Evolutionary conservation across 2,797 vertebrate genomes (phyloP), one percentile per base, ranked within the genome.

Genomic region (Pangasius djambal): DNA sequence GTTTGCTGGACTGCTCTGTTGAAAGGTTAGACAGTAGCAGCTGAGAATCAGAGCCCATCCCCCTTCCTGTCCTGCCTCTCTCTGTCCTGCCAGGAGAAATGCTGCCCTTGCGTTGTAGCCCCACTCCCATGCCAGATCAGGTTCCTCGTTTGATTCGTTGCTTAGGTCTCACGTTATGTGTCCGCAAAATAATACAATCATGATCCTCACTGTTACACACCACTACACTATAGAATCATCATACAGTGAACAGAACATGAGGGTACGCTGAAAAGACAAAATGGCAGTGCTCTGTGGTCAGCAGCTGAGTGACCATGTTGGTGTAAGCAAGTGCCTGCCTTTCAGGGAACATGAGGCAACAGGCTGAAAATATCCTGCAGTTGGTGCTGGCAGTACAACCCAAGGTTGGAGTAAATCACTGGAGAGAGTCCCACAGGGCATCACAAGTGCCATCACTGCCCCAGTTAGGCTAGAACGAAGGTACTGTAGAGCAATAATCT

Each of bases 351-450:
- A 93, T 93, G 94, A 94, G 92, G 94, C 94, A 95, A 96, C 95
- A 94, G 93, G 94, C 95, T 94, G 94, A 95, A 96, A 96, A 96
- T 95, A 96, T 94, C 95, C 93, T 91, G 92, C 95, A 96, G 95
- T 95, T 96, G 95, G 95, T 94, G 94, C 93, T 95, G 95, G 94
- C 94, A 94, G 94, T 93, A 94, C 94, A 94, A 87, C 89, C 93
- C 94, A 95, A 95, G 96, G 95, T 95, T 95, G 95, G 94, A 93
- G 94, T 88, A 95, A 92, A 91, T 91, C 88, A 84, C 90, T 88
- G 90, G 94, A 90, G 89, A 86, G 83, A 31, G 92, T 94, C 93
- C 88, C 89, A 55, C 74, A 74, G 91, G 92, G 91, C 91, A 93
- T 91, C 89, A 86, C 88, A 85, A 92, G 94, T 91, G 91, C 92